Conservation (phyloP, 2,888 invertebrate species). For the Machimus rusticus region DNA sequence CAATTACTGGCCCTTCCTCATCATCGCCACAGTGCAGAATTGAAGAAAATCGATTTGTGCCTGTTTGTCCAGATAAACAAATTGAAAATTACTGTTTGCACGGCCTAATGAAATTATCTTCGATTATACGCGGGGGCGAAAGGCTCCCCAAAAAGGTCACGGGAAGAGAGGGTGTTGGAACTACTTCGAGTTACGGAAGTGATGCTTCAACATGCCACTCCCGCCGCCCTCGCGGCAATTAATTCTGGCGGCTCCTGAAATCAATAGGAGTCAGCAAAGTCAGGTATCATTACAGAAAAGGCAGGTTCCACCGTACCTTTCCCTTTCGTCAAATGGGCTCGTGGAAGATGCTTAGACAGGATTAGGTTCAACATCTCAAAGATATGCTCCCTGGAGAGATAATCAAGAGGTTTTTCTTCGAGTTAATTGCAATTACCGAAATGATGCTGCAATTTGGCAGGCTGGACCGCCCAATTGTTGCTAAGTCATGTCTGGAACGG, state of each 20-base stretch:
- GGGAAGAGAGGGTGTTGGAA: neutral
- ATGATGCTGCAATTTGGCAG: neutral
- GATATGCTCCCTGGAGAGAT: neutral
- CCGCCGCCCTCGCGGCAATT: neutral
- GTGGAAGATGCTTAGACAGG: neutral
- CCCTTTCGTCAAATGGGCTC: neutral
- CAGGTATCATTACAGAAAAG: neutral
- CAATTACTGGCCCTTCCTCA: conserved; percentile 26
- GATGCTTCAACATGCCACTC: neutral
- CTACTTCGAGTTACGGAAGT: conserved; percentile 8
- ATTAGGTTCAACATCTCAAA: conserved; percentile 12
- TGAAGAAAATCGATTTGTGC: conserved; percentile 31
- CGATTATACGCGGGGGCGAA: neutral
- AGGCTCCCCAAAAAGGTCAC: neutral
- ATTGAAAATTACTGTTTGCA: conserved; percentile 47
- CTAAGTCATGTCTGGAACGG: neutral
- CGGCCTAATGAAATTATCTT: conserved; percentile 47
- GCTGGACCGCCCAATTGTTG: neutral
- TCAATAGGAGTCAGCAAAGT: conserved; percentile 15
- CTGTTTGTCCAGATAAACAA: conserved; percentile 40
- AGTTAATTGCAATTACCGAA: conserved; percentile 12
- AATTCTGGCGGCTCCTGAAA: neutral
- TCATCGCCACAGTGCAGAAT: neutral
- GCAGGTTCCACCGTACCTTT: neutral
- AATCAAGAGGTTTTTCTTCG: neutral